Evolutionary conservation across 1,140 invertebrate species (phyloP).

Genomic region (Lordiphosa collinella): DNA sequence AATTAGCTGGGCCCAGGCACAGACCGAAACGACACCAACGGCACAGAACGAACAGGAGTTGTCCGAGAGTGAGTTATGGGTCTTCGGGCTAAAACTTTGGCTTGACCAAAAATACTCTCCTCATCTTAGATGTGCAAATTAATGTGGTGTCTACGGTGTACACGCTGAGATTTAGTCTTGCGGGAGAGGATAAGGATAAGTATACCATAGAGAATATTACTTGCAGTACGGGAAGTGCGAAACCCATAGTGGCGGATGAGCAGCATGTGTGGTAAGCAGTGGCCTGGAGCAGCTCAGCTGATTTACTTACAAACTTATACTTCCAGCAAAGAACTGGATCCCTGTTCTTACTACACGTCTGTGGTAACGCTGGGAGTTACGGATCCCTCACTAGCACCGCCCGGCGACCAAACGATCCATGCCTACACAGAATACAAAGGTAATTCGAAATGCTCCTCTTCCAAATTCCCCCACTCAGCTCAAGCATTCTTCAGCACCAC

Average conservation of each 20-base stretch:
- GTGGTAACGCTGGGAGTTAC: constrained; percentile 27
- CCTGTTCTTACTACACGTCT: constrained; percentile 50
- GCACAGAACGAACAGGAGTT: constrained; percentile 17
- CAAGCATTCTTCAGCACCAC: constrained; percentile 25
- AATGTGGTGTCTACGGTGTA: constrained; percentile 32
- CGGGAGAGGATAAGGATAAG: constrained; percentile 29
- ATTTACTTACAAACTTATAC: background rate
- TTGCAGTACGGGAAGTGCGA: constrained; percentile 27
- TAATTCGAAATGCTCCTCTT: constrained; percentile 10
- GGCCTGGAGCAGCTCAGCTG: background rate
- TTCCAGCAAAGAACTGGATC: constrained; percentile 51
- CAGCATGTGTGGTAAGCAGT: constrained; percentile 40
- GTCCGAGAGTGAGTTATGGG: constrained; percentile 11
- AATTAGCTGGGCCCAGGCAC: constrained; percentile 16
- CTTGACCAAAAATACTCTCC: background rate
- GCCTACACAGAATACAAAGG: constrained; percentile 55
- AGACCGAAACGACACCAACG: constrained; percentile 1
- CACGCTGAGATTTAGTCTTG: constrained; percentile 41
- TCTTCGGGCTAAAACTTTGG: too few relatives aligned
- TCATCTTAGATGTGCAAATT: constrained; percentile 24
- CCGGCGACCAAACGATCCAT: constrained; percentile 22
- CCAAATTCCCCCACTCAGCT: background rate
- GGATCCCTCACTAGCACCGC: background rate
- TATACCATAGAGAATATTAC: constrained; percentile 39
- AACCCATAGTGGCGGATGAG: constrained; percentile 19